phyloP scores from a whole-genome alignment of 2,888 invertebrate genomes.

The Acronicta leporina region DNA sequence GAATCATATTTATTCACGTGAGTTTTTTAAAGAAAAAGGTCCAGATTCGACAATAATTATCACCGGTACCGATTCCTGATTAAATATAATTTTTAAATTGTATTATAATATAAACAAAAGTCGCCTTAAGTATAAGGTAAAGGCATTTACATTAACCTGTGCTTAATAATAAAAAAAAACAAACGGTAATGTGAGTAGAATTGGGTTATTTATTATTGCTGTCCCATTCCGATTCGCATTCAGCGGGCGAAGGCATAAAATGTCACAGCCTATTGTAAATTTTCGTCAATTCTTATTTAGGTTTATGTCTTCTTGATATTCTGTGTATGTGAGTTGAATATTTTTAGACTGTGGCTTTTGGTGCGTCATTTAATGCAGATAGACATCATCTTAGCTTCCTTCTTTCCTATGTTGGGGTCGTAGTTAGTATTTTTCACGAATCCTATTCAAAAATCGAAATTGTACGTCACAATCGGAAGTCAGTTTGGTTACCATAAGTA shows the following conservation, averaged over 20 bases:
- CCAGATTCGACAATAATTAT: too few species aligned
- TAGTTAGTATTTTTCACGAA: too few species aligned
- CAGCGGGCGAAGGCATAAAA: conserved; percentile 37
- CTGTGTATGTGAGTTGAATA: conserved; percentile 25
- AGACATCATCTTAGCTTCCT: too few species aligned
- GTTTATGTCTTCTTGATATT: conserved; percentile 44
- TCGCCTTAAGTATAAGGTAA: too few species aligned
- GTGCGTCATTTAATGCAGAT: too few species aligned
- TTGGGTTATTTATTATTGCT: conserved; percentile 50
- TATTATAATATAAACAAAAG: too few species aligned
- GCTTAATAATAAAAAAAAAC: conserved; percentile 2
- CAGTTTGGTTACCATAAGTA: neutral
- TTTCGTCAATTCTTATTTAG: conserved; percentile 39
- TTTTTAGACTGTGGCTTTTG: conserved; percentile 11
- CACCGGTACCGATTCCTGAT: too few species aligned
- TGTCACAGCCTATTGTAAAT: conserved; percentile 53
- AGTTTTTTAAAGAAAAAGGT: too few species aligned
- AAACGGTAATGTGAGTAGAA: conserved; percentile 25
- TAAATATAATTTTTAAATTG: too few species aligned
- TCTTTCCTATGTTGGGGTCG: too few species aligned
- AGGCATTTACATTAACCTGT: neutral
- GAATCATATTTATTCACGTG: too few species aligned
- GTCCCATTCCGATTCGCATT: conserved; percentile 33
- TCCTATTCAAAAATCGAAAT: neutral
- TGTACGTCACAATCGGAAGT: neutral